Evolutionary conservation across 2,888 invertebrate genomes (phyloP).

Genomic region (Dicranocentrus wangi): DNA sequence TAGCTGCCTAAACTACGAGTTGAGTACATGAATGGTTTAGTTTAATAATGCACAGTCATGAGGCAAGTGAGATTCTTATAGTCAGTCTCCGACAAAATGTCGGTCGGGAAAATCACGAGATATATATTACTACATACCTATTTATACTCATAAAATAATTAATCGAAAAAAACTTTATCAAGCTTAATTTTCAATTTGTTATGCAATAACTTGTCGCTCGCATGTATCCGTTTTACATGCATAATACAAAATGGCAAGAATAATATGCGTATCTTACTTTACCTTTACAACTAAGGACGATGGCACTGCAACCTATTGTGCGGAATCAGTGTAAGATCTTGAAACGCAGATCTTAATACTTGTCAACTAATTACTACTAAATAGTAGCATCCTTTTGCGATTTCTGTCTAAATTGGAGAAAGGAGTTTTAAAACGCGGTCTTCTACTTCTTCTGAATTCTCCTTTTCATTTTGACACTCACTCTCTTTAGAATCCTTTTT

Average conservation of each 20-base stretch:
- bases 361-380: background rate
- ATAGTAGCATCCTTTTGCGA: no score
- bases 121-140: background rate
- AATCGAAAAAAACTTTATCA: no score
- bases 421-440: slow-evolving; percentile 70
- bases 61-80: no score
- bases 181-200: no score
- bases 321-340: slow-evolving; percentile 7
- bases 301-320: background rate
- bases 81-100: background rate
- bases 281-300: background rate
- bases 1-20: no score
- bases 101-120: background rate
- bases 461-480: slow-evolving; percentile 42
- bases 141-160: background rate
- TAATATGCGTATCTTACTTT: no score
- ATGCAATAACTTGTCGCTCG: no score
- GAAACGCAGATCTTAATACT: background rate
- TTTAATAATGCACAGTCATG: no score
- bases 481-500: slow-evolving; percentile 35
- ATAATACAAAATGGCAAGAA: no score
- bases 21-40: no score
- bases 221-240: no score
- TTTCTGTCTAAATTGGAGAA: slow-evolving; percentile 67
- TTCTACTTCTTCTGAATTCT: slow-evolving; percentile 42